These are phyloP conservation scores for Hipparchia semele DNA, from an alignment of 2,888 invertebrate species.

Conservation along the genomic window DNA sequence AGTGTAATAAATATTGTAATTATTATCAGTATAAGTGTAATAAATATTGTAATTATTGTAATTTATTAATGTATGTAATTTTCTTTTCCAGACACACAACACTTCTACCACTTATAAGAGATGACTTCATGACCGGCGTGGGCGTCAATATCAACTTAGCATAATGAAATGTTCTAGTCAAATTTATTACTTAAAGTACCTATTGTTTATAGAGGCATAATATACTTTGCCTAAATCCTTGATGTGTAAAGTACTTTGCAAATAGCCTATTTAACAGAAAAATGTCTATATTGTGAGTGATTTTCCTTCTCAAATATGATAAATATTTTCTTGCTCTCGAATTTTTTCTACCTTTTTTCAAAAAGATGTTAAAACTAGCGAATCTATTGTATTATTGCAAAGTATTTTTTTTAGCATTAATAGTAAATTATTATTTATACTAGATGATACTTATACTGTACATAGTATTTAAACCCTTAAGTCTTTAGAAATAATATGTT, in stretches of 20 bases:
- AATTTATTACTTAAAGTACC: conserved; percentile 16
- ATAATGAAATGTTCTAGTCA: conserved; percentile 45
- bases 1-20: too few species aligned
- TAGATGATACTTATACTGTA: conserved; percentile 2
- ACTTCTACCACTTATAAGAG: conserved; percentile 85
- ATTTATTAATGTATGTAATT: too few species aligned
- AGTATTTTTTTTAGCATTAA: conserved; percentile 3
- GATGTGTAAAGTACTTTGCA: conserved; percentile 5
- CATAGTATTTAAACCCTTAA: conserved; percentile 6
- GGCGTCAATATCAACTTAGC: conserved; percentile 83
- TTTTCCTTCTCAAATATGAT: too few species aligned
- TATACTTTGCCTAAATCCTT: neutral
- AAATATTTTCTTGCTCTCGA: too few species aligned
- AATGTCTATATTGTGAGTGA: too few species aligned
- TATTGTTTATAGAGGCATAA: neutral
- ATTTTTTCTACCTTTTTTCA: neutral
- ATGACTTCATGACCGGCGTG: conserved; percentile 86
- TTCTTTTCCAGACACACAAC: conserved; percentile 82
- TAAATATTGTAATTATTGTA: too few species aligned
- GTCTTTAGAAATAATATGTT: neutral
- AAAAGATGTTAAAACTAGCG: neutral
- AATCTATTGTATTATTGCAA: conserved; percentile 1
- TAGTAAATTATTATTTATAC: conserved; percentile 2
- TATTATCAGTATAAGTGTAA: too few species aligned
- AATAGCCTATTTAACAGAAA: neutral